phyloP scores from a whole-genome alignment of 2,888 invertebrate genomes.

The Drosophila mettleri region DNA sequence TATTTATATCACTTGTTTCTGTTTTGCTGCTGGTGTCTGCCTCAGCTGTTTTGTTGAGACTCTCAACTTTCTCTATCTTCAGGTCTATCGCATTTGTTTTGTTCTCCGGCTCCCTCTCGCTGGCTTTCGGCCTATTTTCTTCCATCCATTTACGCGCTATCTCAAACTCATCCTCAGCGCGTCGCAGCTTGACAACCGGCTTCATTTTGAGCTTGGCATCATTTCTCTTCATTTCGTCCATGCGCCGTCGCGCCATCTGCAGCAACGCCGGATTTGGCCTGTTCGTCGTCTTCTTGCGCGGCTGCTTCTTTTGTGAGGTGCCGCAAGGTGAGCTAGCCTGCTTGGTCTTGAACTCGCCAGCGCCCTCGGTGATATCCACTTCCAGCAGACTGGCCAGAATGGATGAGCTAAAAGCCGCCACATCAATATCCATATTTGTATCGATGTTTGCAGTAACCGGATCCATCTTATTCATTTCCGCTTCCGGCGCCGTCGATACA shows the following conservation, averaged over 20 bases:
- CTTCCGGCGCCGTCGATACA: constrained; percentile 29
- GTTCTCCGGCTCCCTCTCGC: background rate
- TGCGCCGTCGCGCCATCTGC: constrained; percentile 81
- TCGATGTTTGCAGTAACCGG: constrained; percentile 6
- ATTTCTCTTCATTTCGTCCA: constrained; percentile 80
- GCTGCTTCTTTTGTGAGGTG: constrained; percentile 77
- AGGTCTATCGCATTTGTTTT: background rate
- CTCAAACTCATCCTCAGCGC: constrained; percentile 78
- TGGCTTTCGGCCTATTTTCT: background rate
- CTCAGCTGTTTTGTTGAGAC: background rate
- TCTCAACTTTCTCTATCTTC: background rate
- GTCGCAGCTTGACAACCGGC: constrained; percentile 71
- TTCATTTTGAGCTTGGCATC: constrained; percentile 83
- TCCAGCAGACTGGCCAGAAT: constrained; percentile 83
- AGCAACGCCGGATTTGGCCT: constrained; percentile 84
- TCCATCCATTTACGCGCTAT: constrained; percentile 76
- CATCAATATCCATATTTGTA: constrained; percentile 54
- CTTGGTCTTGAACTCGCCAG: constrained; percentile 19
- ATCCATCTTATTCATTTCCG: background rate
- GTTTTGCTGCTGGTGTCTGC: background rate
- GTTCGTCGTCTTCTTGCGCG: constrained; percentile 83
- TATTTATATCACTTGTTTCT: background rate
- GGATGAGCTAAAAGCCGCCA: constrained; percentile 68
- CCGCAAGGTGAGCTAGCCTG: constrained; percentile 29
- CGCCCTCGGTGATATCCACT: constrained; percentile 78